A percentile compares a stretch with the other conserved stretches of the same genome.
These are phyloP conservation scores for Parnassius smintheus DNA, from an alignment of 2,888 invertebrate genomes.

Conservation along the genomic window DNA sequence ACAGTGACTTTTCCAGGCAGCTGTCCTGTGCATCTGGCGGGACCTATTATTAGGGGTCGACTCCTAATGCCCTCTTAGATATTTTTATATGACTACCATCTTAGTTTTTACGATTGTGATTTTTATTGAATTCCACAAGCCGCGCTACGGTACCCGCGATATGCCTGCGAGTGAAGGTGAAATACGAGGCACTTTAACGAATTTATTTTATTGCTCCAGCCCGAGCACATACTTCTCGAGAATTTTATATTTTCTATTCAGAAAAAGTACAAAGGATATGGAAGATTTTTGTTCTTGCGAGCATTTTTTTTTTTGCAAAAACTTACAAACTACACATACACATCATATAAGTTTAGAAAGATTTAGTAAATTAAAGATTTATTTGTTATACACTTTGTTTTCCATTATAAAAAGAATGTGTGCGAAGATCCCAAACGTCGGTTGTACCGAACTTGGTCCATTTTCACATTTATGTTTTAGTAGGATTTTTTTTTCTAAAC, in stretches of 20 bases:
- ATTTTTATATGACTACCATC: conserved; percentile 76
- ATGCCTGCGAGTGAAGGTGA: conserved; percentile 68
- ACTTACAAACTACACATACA: too few relatives aligned
- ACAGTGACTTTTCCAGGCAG: conserved; percentile 77
- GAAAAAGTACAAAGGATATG: conserved; percentile 35
- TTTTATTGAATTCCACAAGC: conserved; percentile 73
- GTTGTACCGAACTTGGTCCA: too few relatives aligned
- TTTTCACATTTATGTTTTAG: too few relatives aligned
- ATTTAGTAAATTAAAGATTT: too few relatives aligned
- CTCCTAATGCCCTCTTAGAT: conserved; percentile 78
- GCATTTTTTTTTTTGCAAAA: neutral
- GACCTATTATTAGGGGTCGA: conserved; percentile 78
- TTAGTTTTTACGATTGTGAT: conserved; percentile 80
- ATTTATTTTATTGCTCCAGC: conserved; percentile 73
- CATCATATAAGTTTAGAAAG: too few relatives aligned
- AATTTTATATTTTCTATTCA: conserved; percentile 50
- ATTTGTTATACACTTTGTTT: too few relatives aligned
- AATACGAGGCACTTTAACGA: conserved; percentile 72
- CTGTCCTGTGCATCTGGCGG: conserved; percentile 80
- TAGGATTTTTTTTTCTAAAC: too few relatives aligned
- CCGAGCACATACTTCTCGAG: conserved; percentile 50
- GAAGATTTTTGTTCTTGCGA: neutral
- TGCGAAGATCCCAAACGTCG: too few relatives aligned
- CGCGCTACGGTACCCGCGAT: conserved; percentile 50
- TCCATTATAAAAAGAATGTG: too few relatives aligned